Base-by-base conservation (phyloP, 1,140 invertebrate genomes). In the Thalassaphorura encarpata region DNA sequence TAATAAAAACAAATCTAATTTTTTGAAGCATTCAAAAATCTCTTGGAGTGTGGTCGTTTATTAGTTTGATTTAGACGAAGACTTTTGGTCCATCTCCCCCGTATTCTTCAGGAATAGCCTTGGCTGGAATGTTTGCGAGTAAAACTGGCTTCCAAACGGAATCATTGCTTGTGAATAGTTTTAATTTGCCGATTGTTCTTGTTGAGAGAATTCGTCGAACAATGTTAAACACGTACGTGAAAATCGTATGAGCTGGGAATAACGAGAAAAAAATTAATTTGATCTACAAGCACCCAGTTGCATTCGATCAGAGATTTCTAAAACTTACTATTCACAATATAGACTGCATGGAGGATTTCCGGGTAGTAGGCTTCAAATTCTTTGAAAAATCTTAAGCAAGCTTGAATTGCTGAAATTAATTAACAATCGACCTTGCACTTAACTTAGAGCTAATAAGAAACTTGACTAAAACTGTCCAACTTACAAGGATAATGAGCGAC, bases 331-430 rank as follows among this genome's bases (percentile, higher is more conserved):
- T 94, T 93, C 27, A 93, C 80, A 19, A 93, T 84, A 67, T 83
- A 88, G 69, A 86, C 85, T 43, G 75, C 78, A 71, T 91, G 91
- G 18, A 94, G 73, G 67, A 89, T 84, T 76, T 95, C 86, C 0
- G 86, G 86, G 67, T 87, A 89, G 71, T 90, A 89, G 26, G 87
- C 84, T 72, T 92, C 80, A 72, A 58, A 58, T 18, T 58, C 56
- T 28, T 50, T 54, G 27, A 58, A 39, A 39, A 58, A 52, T 23
- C 49, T 43, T 13, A 58, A 33, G 13, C 33, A 23, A 27, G 50
- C 33, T 21, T 58, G 48, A 52, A 50, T 50, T 36, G 39, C 56
- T 58, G 46, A 36, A 56, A 51, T 19, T 23, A 33, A 39, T 8
- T 27, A 33, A 51, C 5, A 47, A 51, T 51, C 13, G 46, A 11